Evolutionary conservation across 1,140 invertebrate genomes (phyloP), one percentile per base, ranked within the genome.

Genomic region (Brachionus rubens): DNA sequence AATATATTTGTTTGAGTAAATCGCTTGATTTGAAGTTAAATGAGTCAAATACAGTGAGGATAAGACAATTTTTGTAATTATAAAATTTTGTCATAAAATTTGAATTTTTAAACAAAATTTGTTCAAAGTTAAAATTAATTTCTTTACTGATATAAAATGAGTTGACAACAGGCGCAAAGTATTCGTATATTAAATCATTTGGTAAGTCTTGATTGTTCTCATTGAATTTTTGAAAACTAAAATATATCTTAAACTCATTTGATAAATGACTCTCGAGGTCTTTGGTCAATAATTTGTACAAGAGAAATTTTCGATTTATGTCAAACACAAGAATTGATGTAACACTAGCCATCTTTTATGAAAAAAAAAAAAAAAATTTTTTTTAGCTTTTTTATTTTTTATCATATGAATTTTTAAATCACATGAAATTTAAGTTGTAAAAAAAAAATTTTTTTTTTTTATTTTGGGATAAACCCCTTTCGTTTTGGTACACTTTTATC

Each of bases 401-500:
- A n/a, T n/a, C n/a, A n/a, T n/a, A n/a, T n/a, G n/a, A n/a, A n/a
- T n/a, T n/a, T n/a, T n/a, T n/a, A n/a, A n/a, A n/a, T n/a, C n/a
- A n/a, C n/a, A n/a, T n/a, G n/a, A n/a, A n/a, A n/a, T n/a, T n/a
- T n/a, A n/a, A n/a, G n/a, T n/a, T n/a, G n/a, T n/a, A n/a, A n/a
- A n/a, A n/a, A n/a, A n/a, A n/a, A n/a, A n/a, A n/a, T n/a, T n/a
- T n/a, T n/a, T n/a, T n/a, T n/a, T n/a, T n/a, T n/a, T n/a, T n/a
- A n/a, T n/a, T n/a, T n/a, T n/a, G n/a, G n/a, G n/a, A 78, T 50
- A 77, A 79, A 82, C 1, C 82, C 82, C 78, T 80, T 82, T 54
- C 82, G 77, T 48, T 75, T 75, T 3, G 82, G 82, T 19, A 83
- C 78, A 77, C 79, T 77, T 4, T 1, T 46, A 7, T 68, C 50